Evolutionary conservation across 1,140 invertebrate genomes (phyloP), one percentile per base, ranked within the genome.

Genomic region (Drosophila nikananu): DNA sequence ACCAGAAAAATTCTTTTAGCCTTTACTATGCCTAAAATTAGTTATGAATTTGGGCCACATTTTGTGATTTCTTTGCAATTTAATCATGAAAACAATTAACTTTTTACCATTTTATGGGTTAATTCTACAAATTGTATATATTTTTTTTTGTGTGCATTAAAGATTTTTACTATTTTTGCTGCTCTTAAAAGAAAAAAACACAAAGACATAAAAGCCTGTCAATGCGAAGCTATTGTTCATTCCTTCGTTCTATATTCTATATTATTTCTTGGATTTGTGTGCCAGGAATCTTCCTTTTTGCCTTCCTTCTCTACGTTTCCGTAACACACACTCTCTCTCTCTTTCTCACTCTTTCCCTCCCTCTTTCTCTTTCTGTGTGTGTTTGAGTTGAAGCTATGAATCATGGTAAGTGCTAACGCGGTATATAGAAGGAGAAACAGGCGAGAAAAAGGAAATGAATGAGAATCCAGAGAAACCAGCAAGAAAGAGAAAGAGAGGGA

Each of bases 381-480:
- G 13, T 48, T n/a, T 65, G 27, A 42, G 60, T 67, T 65, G 68
- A 65, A 79, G 83, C 84, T 84, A 89, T 89, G 84, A 89, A 89
- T 89, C 84, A 89, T 90, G 86, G 84, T 78, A 83, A 83, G 77
- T 65, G 82, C 77, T 68, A 81, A 73, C 49, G 63, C 46, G 51
- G 48, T 60, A 82, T 51, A 62, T 64, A 64, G 32, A 52, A 23
- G 30, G 25, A 42, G 62, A 77, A 62, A 30, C 21, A 55, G 48
- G 17, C 49, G 49, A 37, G 49, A 49, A 13, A 49, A 35, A 39
- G 30, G 19, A 39, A 54, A 41, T 32, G 23, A 35, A 39, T 30
- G 27, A 59, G 54, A 42, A 79, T 52, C 17, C 30, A 46, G 12
- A 46, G 59, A 71, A 66, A n/a, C 39, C 27, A 71, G 49, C 37